phyloP scores from a whole-genome alignment of 2,888 invertebrate genomes.

The Erebia ligea region DNA sequence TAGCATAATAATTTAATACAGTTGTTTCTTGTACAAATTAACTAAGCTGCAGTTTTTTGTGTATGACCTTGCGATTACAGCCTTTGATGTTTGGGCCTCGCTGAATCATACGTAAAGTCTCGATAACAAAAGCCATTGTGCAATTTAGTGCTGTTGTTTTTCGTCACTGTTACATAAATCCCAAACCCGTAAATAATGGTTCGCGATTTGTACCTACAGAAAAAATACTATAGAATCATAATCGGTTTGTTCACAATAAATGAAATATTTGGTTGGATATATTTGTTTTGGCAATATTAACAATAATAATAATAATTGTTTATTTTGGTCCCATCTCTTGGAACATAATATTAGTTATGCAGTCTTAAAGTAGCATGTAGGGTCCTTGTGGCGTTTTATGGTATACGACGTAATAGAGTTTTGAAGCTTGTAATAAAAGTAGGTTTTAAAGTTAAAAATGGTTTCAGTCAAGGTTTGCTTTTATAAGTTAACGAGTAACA shows the following conservation, averaged over 20 bases:
- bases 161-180: conserved; percentile 34
- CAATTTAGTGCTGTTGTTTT: conserved; percentile 43
- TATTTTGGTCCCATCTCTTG: too few species aligned
- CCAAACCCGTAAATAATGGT: conserved; percentile 21
- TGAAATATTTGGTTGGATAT: neutral
- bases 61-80: conserved; percentile 36
- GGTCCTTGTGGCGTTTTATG: too few species aligned
- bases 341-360: too few species aligned
- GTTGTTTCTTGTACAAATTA: conserved; percentile 1
- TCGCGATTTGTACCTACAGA: conserved; percentile 1
- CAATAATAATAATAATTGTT: neutral
- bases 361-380: too few species aligned
- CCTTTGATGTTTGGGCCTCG: conserved; percentile 29
- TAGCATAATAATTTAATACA: neutral
- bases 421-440: too few species aligned
- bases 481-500: too few species aligned
- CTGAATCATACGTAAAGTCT: conserved; percentile 38
- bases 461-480: too few species aligned
- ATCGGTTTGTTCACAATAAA: neutral
- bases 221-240: conserved; percentile 18
- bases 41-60: conserved; percentile 22
- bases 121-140: conserved; percentile 63
- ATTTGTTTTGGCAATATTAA: neutral
- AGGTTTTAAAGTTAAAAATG: too few species aligned
- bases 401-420: too few species aligned